Evolutionary conservation across 2,113 vertebrate species (phyloP).

Genomic region (Scomber scombrus): DNA sequence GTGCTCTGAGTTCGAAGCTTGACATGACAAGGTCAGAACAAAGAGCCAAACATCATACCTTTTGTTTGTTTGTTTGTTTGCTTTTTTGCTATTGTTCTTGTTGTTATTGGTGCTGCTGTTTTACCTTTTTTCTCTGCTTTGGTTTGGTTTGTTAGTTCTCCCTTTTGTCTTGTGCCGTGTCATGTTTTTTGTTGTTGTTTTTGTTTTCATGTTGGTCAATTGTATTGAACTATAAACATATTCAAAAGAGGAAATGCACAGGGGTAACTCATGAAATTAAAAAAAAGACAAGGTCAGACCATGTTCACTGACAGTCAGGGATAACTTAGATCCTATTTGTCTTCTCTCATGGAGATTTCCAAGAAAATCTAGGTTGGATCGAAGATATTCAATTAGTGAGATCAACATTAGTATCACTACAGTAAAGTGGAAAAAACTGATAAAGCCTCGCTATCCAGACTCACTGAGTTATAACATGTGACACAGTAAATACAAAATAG

Average conservation of each 20-base stretch:
- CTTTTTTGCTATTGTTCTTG: no score
- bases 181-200: no score
- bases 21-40: background rate
- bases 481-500: constrained; percentile 32
- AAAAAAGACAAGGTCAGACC: background rate
- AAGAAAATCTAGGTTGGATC: background rate
- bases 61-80: no score
- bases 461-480: constrained; percentile 7
- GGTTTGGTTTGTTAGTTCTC: no score
- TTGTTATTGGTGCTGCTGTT: no score
- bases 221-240: no score
- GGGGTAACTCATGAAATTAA: no score
- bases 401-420: constrained; percentile 3
- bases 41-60: no score
- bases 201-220: no score
- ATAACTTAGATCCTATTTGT: constrained; percentile 1
- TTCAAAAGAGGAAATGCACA: no score
- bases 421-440: background rate
- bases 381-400: background rate
- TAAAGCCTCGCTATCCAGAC: background rate
- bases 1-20: constrained; percentile 12
- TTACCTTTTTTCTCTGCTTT: no score
- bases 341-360: background rate
- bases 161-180: no score
- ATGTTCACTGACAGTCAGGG: constrained; percentile 4